A percentile compares a stretch with the other conserved stretches of the same genome.
Evolutionary conservation across 2,888 invertebrate genomes (phyloP).

Genomic region (Atherix ibis): DNA sequence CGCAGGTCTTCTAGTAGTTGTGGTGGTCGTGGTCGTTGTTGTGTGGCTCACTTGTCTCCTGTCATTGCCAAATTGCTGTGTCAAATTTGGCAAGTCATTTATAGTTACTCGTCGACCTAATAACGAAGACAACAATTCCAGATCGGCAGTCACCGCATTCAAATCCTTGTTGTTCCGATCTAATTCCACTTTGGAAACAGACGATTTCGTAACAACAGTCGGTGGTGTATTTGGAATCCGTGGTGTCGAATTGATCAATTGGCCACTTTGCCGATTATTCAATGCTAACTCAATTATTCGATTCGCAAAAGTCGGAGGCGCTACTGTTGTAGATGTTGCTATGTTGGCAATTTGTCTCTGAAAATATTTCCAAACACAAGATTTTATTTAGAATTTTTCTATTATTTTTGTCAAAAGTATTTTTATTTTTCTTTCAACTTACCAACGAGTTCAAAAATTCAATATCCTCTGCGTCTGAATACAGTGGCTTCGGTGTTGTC

Average conservation of each 20-base stretch:
- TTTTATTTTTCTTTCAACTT: conserved; percentile 14
- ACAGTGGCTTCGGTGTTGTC: conserved; percentile 30
- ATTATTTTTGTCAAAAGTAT: neutral
- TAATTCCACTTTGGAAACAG: conserved; percentile 17
- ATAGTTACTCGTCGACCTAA: conserved; percentile 12
- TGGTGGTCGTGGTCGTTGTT: conserved; percentile 10
- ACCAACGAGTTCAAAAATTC: conserved; percentile 45
- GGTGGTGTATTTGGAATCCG: conserved; percentile 24
- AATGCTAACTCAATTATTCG: conserved; percentile 40
- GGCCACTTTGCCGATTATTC: conserved; percentile 22
- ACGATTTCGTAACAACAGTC: conserved; percentile 17
- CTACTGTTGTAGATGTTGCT: conserved; percentile 12
- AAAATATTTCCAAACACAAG: conserved; percentile 5
- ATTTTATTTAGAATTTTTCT: neutral
- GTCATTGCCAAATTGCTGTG: conserved; percentile 17
- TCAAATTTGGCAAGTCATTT: conserved; percentile 16
- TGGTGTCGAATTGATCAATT: conserved; percentile 9
- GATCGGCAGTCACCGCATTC: conserved; percentile 14
- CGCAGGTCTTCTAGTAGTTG: conserved; percentile 7
- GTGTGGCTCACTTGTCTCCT: conserved; percentile 11
- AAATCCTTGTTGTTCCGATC: conserved; percentile 5
- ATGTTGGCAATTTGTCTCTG: conserved; percentile 18
- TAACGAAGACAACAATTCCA: conserved; percentile 14
- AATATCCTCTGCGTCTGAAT: conserved; percentile 40
- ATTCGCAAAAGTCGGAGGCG: conserved; percentile 32